A percentile compares a stretch with the other conserved stretches of the same genome.
Conservation (phyloP, 2,113 vertebrate species). For the Sorex fumeus region DNA sequence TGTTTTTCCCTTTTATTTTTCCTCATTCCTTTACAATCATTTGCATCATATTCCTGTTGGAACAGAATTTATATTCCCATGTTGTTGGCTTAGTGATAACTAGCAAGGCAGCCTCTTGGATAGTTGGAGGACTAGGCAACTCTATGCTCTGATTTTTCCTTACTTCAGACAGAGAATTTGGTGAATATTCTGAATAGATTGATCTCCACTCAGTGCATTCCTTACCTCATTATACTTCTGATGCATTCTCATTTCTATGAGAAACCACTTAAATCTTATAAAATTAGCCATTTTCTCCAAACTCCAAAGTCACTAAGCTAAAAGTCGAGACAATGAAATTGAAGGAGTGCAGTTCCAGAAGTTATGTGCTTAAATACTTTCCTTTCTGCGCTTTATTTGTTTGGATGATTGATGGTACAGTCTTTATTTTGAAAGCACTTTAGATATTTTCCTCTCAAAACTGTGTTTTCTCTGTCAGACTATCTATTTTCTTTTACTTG, state of each 20-base stretch:
- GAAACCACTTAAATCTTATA: constrained; percentile 21
- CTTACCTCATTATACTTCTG: neutral
- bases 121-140: neutral
- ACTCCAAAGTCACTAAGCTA: neutral
- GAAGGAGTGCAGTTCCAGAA: neutral
- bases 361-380: neutral
- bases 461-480: neutral
- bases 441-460: constrained; percentile 30
- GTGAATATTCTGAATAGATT: neutral
- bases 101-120: neutral
- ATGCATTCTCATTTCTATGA: neutral
- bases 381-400: neutral
- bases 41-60: neutral
- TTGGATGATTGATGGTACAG: neutral
- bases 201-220: neutral
- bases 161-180: neutral
- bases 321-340: constrained; percentile 35
- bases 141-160: neutral
- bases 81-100: neutral
- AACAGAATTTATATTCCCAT: neutral
- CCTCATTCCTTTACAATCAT: neutral
- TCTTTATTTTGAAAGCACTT: constrained; percentile 47
- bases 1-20: neutral
- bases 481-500: constrained; percentile 48
- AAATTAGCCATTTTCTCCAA: constrained; percentile 36